These are phyloP conservation scores for Myotis lucifugus DNA, from an alignment of 2,113 vertebrate species.

Conservation along the genomic window DNA sequence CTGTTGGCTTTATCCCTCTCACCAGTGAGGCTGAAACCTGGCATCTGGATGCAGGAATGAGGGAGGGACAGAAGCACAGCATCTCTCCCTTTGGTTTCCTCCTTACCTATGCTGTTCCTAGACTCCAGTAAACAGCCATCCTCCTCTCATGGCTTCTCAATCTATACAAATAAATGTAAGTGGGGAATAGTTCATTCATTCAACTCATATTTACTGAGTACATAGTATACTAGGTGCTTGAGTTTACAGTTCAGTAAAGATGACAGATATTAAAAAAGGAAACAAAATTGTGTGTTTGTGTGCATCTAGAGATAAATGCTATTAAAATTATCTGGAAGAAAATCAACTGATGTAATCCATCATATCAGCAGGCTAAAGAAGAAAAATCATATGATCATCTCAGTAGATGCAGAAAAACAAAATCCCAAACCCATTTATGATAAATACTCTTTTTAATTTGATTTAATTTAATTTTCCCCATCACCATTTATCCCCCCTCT, in stretches of 20 bases:
- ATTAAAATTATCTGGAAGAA: background rate
- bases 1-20: slow-evolving; percentile 12
- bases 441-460: slow-evolving; percentile 5
- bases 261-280: background rate
- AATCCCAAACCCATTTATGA: background rate
- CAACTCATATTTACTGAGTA: background rate
- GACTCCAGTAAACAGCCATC: background rate
- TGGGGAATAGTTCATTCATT: background rate
- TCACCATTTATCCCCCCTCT: too few relatives aligned
- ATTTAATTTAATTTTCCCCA: too few relatives aligned
- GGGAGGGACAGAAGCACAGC: background rate
- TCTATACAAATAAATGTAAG: background rate
- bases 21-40: slow-evolving; percentile 24
- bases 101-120: background rate
- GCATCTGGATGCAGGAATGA: slow-evolving; percentile 15
- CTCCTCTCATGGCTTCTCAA: background rate
- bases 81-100: background rate
- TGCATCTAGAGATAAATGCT: background rate
- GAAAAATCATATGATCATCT: background rate
- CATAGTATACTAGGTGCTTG: background rate
- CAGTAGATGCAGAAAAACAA: background rate
- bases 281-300: background rate
- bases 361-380: slow-evolving; percentile 32
- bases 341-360: background rate
- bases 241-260: slow-evolving; percentile 10